phyloP scores from a whole-genome alignment of 2,113 vertebrate species.

The Macroglossus sobrinus region DNA sequence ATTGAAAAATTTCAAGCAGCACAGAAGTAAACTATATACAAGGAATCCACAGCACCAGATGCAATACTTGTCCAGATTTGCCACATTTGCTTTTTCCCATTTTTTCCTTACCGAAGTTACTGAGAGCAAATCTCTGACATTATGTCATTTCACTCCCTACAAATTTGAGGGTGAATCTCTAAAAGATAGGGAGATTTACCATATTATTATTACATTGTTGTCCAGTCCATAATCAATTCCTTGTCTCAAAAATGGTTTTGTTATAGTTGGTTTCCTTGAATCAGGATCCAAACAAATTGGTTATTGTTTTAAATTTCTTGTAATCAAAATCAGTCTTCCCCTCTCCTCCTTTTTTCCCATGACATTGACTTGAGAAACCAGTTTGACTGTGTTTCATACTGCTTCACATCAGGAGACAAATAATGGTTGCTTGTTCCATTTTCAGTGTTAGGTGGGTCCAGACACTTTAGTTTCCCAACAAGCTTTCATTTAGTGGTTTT shows the following conservation, averaged over 20 bases:
- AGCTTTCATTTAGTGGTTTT: constrained; percentile 23
- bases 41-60: not conserved
- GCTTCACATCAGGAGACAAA: not conserved
- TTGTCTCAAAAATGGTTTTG: constrained; percentile 27
- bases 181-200: not conserved
- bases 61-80: not conserved
- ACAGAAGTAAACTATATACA: not conserved
- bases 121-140: not conserved
- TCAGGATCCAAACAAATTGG: not conserved
- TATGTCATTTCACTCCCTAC: not conserved
- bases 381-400: not conserved
- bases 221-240: not conserved
- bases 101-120: not conserved
- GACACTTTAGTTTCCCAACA: not conserved
- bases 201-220: not conserved
- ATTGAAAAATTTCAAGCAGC: not conserved
- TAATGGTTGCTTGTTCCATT: not conserved
- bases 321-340: not conserved
- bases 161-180: not conserved
- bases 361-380: not conserved
- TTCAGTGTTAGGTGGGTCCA: not conserved
- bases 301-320: not conserved
- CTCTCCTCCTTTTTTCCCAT: not conserved
- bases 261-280: constrained; percentile 1
- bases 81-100: not conserved